Base-by-base conservation (phyloP, 2,797 vertebrate species). In the Peromyscus aztecus region DNA sequence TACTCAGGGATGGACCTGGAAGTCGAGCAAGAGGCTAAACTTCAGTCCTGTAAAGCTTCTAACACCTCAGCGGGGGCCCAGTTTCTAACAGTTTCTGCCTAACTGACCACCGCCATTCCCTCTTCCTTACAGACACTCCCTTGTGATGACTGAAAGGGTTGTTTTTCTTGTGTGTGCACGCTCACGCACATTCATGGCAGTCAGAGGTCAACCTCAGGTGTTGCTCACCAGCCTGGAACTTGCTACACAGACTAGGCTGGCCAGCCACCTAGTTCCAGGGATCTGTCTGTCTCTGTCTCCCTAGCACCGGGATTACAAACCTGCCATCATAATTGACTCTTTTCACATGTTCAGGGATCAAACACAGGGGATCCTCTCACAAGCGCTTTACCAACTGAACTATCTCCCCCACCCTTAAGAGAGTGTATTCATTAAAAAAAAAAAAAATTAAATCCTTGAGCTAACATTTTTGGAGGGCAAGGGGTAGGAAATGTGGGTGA, bases 51-150 rank as follows among this genome's bases (percentile, higher is more conserved):
- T 13, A 49, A 88, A n/a, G 67, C 73, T 86, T 95, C 78, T 89
- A 87, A 77, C 75, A 55, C 34, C 37, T 63, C 59, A 55, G 37
- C 12, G 24, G 65, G 34, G 37, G 37, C 71, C 94, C 46, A 57
- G 52, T 52, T 94, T 84, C 90, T 78, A 3, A 27, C 61, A 49
- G 65, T 88, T 82, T 92, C 7, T 94, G n/a, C 37, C 57, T 80
- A 86, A 69, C 71, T 49, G 29, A 37, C 49, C 49, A 2, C 46
- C 77, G 85, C 57, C 81, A 95, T 52, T 61, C 16, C 0, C 14
- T 67, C 84, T 63, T 65, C 37, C 43, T 14, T 61, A 73, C n/a
- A 95, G 67, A 71, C 31, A 86, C 9, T 55, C 69, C 88, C 69
- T 65, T 46, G 81, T 4, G 40, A 78, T 29, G 85, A 76, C 10